Evolutionary conservation across 2,113 vertebrate genomes (phyloP).

Genomic region (Corvus moneduloides): DNA sequence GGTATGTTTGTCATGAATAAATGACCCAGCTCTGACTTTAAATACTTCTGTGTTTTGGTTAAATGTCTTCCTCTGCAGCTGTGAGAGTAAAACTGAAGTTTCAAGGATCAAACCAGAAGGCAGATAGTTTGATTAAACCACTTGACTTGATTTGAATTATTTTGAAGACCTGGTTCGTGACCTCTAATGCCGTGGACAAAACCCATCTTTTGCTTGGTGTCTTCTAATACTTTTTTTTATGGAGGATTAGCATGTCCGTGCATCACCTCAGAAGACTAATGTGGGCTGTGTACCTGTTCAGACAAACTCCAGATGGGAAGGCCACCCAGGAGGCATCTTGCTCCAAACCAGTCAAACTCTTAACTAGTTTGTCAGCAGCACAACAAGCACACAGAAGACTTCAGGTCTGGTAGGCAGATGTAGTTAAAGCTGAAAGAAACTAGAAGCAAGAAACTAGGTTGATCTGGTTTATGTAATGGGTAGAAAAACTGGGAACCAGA

Average conservation of each 20-base stretch:
- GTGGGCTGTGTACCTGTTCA: slow-evolving; percentile 47
- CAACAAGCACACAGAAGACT: not conserved
- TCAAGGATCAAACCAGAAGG: not conserved
- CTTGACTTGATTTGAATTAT: slow-evolving; percentile 19
- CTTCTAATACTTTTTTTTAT: not conserved
- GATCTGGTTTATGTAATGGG: slow-evolving; percentile 15
- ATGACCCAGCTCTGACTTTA: not conserved
- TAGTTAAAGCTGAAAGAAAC: slow-evolving; percentile 24
- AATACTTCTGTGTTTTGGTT: not conserved
- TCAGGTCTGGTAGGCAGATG: slow-evolving; percentile 56
- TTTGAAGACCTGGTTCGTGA: not conserved
- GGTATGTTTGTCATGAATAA: not conserved
- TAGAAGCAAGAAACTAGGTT: slow-evolving; percentile 37
- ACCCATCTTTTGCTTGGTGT: not conserved
- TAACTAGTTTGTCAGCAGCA: slow-evolving; percentile 20
- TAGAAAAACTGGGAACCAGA: slow-evolving; percentile 1
- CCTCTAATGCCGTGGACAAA: not conserved
- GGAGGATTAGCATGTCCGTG: slow-evolving; percentile 10
- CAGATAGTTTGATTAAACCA: slow-evolving; percentile 41
- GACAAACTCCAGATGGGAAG: slow-evolving; percentile 37
- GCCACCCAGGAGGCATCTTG: slow-evolving; percentile 41
- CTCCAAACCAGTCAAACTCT: not conserved
- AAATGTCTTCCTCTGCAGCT: not conserved
- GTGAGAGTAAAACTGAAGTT: not conserved
- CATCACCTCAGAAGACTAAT: slow-evolving; percentile 1